Evolutionary conservation across 2,113 vertebrate genomes (phyloP).

Genomic region (Pelecanoides urinatrix): DNA sequence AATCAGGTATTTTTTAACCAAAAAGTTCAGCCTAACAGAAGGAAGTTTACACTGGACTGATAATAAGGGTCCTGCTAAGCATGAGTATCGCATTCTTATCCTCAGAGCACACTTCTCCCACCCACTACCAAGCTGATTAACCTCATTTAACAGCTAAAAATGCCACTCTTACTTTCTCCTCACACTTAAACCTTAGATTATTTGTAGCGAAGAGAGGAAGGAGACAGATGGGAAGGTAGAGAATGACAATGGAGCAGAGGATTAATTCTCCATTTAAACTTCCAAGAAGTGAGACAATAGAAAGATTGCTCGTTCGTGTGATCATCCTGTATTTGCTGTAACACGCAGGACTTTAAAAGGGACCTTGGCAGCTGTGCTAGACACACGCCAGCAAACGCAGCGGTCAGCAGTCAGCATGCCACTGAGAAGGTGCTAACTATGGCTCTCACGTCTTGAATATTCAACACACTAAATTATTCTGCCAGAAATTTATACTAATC

Average conservation of each 20-base stretch:
- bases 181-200: background rate
- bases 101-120: background rate
- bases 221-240: background rate
- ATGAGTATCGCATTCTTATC: background rate
- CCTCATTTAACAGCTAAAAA: constrained; percentile 16
- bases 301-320: background rate
- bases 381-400: background rate
- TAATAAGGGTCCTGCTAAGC: background rate
- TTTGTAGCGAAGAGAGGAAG: background rate
- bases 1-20: background rate
- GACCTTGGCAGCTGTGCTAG: background rate
- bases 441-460: background rate
- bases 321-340: background rate
- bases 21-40: background rate
- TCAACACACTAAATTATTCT: background rate
- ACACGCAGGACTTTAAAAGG: background rate
- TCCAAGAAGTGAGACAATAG: constrained; percentile 9
- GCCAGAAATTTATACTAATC: background rate
- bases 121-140: constrained; percentile 19
- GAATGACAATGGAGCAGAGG: background rate
- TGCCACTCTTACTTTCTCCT: background rate
- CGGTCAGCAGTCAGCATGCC: background rate
- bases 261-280: background rate
- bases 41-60: background rate
- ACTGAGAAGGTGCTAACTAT: background rate